Evolutionary conservation across 2,113 vertebrate genomes (phyloP).

Genomic region (Pyrgilauda ruficollis): DNA sequence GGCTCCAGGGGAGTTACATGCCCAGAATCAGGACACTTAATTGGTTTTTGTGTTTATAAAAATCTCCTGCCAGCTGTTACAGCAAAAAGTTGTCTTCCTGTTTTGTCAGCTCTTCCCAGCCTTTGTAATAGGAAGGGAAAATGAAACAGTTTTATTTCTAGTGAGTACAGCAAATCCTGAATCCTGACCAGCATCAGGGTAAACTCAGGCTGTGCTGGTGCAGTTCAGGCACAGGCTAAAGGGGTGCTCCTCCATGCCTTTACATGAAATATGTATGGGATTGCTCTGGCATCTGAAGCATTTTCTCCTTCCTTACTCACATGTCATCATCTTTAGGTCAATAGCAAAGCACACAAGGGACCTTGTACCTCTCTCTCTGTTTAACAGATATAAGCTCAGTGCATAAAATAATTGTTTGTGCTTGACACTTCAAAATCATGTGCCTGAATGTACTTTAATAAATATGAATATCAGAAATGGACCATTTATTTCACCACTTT

Average conservation of each 20-base stretch:
- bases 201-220: neutral
- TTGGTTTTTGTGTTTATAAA: neutral
- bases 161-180: neutral
- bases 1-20: slow-evolving; percentile 5
- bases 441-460: neutral
- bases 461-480: neutral
- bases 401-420: neutral
- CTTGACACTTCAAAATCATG: neutral
- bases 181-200: neutral
- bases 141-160: neutral
- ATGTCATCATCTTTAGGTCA: neutral
- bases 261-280: neutral
- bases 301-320: neutral
- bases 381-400: neutral
- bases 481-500: neutral
- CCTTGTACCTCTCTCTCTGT: neutral
- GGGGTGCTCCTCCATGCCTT: neutral
- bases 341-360: neutral
- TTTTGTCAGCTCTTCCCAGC: neutral
- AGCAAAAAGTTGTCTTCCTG: neutral
- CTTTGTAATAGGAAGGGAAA: neutral
- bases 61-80: slow-evolving; percentile 8
- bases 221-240: neutral
- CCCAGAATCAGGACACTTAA: slow-evolving; percentile 25
- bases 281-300: neutral